These are phyloP conservation scores for Columbina picui DNA, from an alignment of 2,113 vertebrate species.

Conservation along the genomic window DNA sequence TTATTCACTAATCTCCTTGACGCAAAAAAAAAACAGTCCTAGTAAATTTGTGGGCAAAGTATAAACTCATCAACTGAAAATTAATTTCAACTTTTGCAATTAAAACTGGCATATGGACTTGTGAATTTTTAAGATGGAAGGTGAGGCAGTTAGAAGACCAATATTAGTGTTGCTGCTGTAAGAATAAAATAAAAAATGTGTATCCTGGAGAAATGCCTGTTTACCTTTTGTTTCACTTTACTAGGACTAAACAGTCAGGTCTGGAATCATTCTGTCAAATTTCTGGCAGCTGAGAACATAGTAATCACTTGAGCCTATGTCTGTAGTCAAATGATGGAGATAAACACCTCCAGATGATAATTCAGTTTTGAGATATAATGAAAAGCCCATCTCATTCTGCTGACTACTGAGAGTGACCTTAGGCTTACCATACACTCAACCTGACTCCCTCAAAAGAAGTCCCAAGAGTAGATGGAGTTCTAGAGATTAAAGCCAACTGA, in stretches of 20 bases:
- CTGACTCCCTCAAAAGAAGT: neutral
- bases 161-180: neutral
- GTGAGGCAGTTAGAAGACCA: neutral
- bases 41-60: neutral
- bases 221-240: neutral
- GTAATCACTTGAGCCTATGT: neutral
- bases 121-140: neutral
- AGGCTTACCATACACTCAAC: neutral
- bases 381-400: neutral
- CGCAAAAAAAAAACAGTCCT: neutral
- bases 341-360: neutral
- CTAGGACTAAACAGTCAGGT: neutral
- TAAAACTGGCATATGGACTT: neutral
- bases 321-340: neutral
- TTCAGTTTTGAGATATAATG: neutral
- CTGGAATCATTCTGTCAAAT: neutral
- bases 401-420: neutral
- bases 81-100: neutral
- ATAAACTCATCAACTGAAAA: neutral
- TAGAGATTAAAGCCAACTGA: neutral
- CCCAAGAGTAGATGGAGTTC: neutral
- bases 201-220: neutral
- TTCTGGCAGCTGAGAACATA: neutral
- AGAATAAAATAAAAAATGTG: neutral
- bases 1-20: neutral